Percentiles rank a stretch among this genome's conserved stretches.
phyloP scores from a whole-genome alignment of 1,140 invertebrate genomes.

The Zaprionus ghesquierei region DNA sequence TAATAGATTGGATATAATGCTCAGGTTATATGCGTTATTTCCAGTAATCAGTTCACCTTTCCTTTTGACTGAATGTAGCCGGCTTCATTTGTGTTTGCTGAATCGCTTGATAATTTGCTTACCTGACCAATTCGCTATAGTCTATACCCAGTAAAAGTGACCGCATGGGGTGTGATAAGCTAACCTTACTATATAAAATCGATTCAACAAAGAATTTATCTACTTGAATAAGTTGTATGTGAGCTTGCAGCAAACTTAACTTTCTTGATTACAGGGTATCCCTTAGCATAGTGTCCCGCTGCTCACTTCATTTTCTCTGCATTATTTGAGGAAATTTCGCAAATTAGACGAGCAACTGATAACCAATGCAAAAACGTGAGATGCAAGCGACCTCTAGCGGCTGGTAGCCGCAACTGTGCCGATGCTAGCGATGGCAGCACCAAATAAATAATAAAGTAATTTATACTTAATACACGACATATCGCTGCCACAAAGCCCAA shows the following conservation, averaged over 20 bases:
- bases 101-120: neutral
- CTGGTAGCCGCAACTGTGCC: neutral
- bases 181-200: too few relatives aligned
- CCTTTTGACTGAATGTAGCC: neutral
- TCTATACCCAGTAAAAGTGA: neutral
- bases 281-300: neutral
- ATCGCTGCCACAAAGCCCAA: constrained; percentile 40
- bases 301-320: neutral
- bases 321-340: constrained; percentile 17
- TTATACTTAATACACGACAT: constrained; percentile 55
- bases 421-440: neutral
- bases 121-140: neutral
- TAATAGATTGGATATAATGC: neutral
- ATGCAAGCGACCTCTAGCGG: neutral
- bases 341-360: constrained; percentile 17
- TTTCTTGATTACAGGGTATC: neutral
- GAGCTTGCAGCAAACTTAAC: too few relatives aligned
- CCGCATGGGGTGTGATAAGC: neutral
- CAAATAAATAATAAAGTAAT: constrained; percentile 70
- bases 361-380: constrained; percentile 16
- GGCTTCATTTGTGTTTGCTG: neutral
- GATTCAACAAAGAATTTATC: too few relatives aligned
- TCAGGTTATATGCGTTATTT: neutral
- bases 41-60: neutral
- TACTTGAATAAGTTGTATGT: too few relatives aligned